Evolutionary conservation across 30 jellyfish, hydroid and myxozoan species (phyloP).

Genomic region (Hydractinia echinata): DNA sequence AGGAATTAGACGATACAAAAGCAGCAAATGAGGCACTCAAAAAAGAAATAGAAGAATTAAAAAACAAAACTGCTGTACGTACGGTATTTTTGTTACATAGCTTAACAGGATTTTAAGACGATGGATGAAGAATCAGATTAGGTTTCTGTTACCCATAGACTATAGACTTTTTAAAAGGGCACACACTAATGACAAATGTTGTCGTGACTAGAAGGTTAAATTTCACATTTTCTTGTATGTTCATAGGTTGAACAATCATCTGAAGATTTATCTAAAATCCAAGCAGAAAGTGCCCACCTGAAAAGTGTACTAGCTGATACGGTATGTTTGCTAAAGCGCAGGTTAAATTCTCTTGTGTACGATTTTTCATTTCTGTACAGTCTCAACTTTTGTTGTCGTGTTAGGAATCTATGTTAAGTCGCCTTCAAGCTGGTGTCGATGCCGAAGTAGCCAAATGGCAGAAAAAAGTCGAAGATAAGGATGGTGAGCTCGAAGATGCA

Average conservation of each 20-base stretch:
- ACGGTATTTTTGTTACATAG: background rate
- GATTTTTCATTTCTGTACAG: background rate
- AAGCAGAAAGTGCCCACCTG: conserved; percentile 60
- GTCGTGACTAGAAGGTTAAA: too few species aligned
- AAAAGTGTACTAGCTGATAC: conserved; percentile 78
- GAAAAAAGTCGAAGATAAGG: conserved; percentile 51
- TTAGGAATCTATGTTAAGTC: conserved; percentile 79
- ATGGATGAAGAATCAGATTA: too few species aligned
- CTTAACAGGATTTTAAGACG: too few species aligned
- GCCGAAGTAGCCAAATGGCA: conserved; percentile 79
- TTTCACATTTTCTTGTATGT: background rate
- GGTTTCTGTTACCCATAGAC: too few species aligned
- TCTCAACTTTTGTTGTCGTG: background rate
- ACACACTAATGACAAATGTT: too few species aligned
- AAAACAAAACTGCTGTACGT: background rate
- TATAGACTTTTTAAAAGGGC: too few species aligned
- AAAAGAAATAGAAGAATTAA: conserved; percentile 17
- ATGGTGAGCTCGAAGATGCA: conserved; percentile 53
- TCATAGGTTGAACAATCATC: too few species aligned
- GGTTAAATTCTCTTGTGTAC: background rate
- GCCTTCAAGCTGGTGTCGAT: conserved; percentile 76
- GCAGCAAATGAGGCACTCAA: conserved; percentile 32
- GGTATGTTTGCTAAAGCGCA: conserved; percentile 25
- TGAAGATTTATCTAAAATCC: conserved; percentile 44
- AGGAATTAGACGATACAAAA: conserved; percentile 35